Conservation (phyloP, 2,113 vertebrate genomes). For the Bucco capensis region DNA sequence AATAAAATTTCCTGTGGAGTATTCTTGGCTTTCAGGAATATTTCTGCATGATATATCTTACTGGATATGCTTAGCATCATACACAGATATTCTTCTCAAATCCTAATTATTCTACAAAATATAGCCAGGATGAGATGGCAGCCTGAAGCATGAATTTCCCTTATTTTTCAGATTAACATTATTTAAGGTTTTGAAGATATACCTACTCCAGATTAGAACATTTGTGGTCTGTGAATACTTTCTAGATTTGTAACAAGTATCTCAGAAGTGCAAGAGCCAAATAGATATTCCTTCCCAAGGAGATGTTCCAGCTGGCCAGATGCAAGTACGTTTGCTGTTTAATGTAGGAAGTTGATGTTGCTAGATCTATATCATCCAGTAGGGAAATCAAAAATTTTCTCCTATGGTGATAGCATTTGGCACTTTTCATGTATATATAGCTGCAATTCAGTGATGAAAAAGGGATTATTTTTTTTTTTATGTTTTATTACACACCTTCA, state of each 20-base stretch:
- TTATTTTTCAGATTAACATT: background rate
- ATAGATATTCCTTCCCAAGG: background rate
- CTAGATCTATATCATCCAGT: background rate
- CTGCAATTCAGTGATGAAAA: background rate
- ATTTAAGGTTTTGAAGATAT: background rate
- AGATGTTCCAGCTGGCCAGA: background rate
- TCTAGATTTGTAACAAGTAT: background rate
- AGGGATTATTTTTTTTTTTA: background rate
- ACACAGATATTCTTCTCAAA: background rate
- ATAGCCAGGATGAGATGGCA: background rate
- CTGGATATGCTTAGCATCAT: background rate
- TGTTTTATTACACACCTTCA: background rate
- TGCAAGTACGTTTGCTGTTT: background rate
- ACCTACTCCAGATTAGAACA: background rate
- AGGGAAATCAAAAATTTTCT: background rate
- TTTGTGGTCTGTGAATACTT: background rate
- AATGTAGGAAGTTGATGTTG: background rate
- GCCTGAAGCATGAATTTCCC: background rate
- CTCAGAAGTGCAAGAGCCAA: background rate
- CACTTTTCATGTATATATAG: background rate
- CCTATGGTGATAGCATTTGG: background rate
- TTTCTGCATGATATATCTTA: background rate
- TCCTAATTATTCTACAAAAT: background rate
- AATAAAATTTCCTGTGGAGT: background rate
- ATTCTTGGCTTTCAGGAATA: background rate